Evolutionary conservation across 2,888 invertebrate genomes (phyloP).

Genomic region (Napeogenes sylphis): DNA sequence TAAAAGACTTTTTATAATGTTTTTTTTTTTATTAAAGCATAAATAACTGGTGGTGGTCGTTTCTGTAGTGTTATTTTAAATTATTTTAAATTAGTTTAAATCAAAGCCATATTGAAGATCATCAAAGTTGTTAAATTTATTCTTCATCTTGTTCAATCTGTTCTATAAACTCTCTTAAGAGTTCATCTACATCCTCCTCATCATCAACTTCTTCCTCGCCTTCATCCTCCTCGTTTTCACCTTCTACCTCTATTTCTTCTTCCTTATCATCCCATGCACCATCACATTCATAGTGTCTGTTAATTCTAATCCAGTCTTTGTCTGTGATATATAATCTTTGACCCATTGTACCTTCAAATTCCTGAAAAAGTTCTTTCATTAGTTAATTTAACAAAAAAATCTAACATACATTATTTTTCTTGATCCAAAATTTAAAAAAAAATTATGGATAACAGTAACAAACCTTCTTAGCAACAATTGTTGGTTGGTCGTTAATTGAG

Average conservation of each 20-base stretch:
- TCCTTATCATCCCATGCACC: constrained; percentile 53
- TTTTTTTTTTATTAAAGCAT: too few relatives aligned
- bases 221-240: background rate
- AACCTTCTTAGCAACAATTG: constrained; percentile 74
- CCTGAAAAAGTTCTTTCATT: constrained; percentile 43
- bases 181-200: background rate
- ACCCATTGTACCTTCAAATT: constrained; percentile 64
- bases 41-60: too few relatives aligned
- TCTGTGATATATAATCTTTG: constrained; percentile 69
- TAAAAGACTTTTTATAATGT: background rate
- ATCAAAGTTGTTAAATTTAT: background rate
- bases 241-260: background rate
- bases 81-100: too few relatives aligned
- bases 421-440: too few relatives aligned
- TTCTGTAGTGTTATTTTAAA: too few relatives aligned
- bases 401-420: too few relatives aligned
- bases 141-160: background rate
- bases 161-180: background rate
- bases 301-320: constrained; percentile 69
- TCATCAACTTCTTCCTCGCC: background rate
- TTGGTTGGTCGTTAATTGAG: constrained; percentile 79
- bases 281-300: constrained; percentile 70
- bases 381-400: too few relatives aligned
- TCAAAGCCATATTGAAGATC: too few relatives aligned
- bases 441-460: background rate